Base-by-base conservation (phyloP, 2,113 vertebrate species). In the Pithys albifrons region DNA sequence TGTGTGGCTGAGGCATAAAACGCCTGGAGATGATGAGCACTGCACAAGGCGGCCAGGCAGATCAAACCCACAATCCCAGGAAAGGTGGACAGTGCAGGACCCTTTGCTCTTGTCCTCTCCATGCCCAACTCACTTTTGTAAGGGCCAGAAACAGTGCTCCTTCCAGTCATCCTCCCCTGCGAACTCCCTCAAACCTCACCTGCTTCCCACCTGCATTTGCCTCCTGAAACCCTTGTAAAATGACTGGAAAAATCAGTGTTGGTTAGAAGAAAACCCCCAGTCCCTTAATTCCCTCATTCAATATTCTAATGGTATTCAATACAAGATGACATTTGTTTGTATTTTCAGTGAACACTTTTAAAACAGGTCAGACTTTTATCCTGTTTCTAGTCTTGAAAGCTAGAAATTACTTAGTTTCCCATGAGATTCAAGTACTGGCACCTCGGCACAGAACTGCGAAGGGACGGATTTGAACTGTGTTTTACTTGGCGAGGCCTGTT, bases 21-120 rank as follows among this genome's bases (percentile, higher is more conserved):
- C 25, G 91, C 87, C 93, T 84, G 94, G 78, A 95, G 96, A 97
- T 70, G 96, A 93, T 70, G 72, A 89, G 94, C 59, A 2, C 74
- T 25, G 87, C 90, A 64, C 43, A 43, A 94, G 95, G 93, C 39
- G 2, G 77, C 54, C 0, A 1, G 88, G 84, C 79, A 93, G 85
- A 96, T 96, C 95, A 97, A 96, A 97, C 93, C 9, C 0, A 39
- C 93, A 91, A 76, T 20, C 46, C 74, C 0, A 0, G 31, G 41
- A 39, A 95, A 85, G 91, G 78, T 66, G 82, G 87, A 49, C 6
- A 7, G 69, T 1, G 3, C 74, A 41, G 59, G 74, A 87, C 43
- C 85, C 57, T 86, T 16, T 17, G 52, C 91, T 88, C 13, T 7
- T 83, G 86, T 72, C 83, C 74, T 37, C 55, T 17, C 74, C 2